phyloP scores from a whole-genome alignment of 2,888 invertebrate species.

The Cephus pygmeus region DNA sequence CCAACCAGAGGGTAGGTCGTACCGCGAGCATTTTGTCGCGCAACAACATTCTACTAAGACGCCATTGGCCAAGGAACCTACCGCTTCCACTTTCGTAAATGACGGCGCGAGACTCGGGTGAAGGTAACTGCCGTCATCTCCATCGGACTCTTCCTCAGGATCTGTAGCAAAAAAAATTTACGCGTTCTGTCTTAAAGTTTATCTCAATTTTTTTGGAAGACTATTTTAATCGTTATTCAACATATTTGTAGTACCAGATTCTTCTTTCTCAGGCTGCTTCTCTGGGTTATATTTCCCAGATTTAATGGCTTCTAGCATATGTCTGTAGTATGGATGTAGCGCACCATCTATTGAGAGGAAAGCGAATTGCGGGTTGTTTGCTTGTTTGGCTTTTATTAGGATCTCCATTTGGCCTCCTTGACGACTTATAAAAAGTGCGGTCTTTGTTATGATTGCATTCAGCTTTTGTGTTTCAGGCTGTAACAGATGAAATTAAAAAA shows the following conservation, averaged over 20 bases:
- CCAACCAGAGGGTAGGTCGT: constrained; percentile 30
- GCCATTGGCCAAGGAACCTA: constrained; percentile 66
- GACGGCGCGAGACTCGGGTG: constrained; percentile 83
- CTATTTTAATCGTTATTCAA: too few relatives aligned
- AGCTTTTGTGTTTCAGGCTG: constrained; percentile 90
- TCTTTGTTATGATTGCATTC: constrained; percentile 95
- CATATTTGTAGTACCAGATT: constrained; percentile 47
- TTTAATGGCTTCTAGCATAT: constrained; percentile 77
- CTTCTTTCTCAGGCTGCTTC: constrained; percentile 64
- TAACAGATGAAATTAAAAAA: constrained; percentile 38
- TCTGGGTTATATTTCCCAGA: constrained; percentile 72
- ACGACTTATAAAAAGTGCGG: constrained; percentile 85
- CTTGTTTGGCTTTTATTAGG: constrained; percentile 96
- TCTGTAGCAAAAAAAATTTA: constrained; percentile 44
- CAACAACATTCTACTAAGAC: constrained; percentile 7
- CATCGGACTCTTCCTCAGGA: constrained; percentile 67
- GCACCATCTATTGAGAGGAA: constrained; percentile 89
- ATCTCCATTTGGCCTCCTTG: constrained; percentile 99
- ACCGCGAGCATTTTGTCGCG: constrained; percentile 27
- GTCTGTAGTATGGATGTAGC: constrained; percentile 90
- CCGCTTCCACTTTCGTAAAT: constrained; percentile 73
- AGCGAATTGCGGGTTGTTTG: constrained; percentile 91
- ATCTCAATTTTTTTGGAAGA: too few relatives aligned
- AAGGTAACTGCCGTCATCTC: constrained; percentile 77
- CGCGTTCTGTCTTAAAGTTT: too few relatives aligned